A percentile compares a stretch with the other conserved stretches of the same genome.
These are phyloP conservation scores for Lasioglossum marginatum DNA, from an alignment of 2,888 invertebrate genomes.

Conservation along the genomic window DNA sequence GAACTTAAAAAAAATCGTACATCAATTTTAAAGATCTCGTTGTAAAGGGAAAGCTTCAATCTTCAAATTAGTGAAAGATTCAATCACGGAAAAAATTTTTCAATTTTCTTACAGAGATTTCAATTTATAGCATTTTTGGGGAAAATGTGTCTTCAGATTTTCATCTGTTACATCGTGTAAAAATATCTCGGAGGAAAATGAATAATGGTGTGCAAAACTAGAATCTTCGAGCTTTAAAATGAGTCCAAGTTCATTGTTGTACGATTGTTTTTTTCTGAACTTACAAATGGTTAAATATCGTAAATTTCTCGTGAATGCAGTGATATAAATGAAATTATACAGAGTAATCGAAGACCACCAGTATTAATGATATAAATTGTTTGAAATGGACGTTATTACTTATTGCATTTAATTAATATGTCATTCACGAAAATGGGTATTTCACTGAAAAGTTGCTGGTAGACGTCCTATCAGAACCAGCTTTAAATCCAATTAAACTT, in stretches of 20 bases:
- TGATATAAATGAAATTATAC: not conserved
- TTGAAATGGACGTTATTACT: not conserved
- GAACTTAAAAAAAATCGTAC: no score
- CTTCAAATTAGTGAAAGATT: no score
- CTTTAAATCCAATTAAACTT: constrained; percentile 10
- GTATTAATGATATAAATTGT: not conserved
- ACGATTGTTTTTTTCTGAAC: not conserved
- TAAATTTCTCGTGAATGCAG: not conserved
- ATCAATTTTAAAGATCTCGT: no score
- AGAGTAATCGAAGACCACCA: not conserved
- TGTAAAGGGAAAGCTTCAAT: no score
- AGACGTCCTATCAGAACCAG: not conserved
- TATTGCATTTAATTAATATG: constrained; percentile 1
- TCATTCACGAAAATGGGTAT: not conserved
- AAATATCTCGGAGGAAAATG: not conserved
- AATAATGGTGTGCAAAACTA: not conserved
- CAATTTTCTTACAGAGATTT: not conserved
- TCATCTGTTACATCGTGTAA: not conserved
- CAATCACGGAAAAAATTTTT: no score
- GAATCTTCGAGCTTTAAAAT: not conserved
- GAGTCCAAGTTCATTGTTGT: not conserved
- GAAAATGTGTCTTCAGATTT: not conserved
- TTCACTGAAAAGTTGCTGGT: not conserved
- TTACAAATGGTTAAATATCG: not conserved
- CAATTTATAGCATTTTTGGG: no score